Base-by-base conservation (phyloP, 2,113 vertebrate genomes). In the Archilochus colubris region DNA sequence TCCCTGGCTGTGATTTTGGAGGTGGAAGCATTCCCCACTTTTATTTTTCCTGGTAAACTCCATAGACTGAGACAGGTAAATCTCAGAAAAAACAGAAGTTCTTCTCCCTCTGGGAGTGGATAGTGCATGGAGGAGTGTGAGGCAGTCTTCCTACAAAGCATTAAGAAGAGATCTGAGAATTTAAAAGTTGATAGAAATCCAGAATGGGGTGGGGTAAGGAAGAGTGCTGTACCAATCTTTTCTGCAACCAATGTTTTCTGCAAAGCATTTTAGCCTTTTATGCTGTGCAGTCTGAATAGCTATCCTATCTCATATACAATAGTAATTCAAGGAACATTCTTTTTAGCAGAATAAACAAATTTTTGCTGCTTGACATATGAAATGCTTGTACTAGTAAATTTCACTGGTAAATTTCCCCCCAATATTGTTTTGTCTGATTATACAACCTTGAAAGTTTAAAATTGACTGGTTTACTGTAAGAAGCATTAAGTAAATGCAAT, bases 401-500 rank as follows among this genome's bases (percentile, higher is more conserved):
- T 40, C 88, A 91, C 18, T 88, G 82, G 62, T 62, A 79, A 54
- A 69, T 82, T 84, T 83, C 14, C 50, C 22, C 17, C 68, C 68
- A 73, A 10, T 62, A 85, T 51, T 94, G 77, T 95, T 96, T 97
- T 96, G 79, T 89, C 80, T 96, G 73, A 95, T 95, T 95, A 94
- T 94, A 76, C 36, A 95, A 66, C 70, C 84, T 91, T 89, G 66
- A 93, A 97, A 97, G 78, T 97, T 97, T 96, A 89, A 97, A 96
- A 94, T 89, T 89, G 70, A 73, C 89, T 95, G 82, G 62, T 97
- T 97, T 97, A 95, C 85, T 76, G 59, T 96, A 97, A 97, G 93
- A 97, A 96, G 59, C 72, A 97, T 97, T 97, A 97, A 97, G 82
- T 96, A 96, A 97, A 96, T 95, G 86, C 53, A 91, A 19, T 97